phyloP scores from a whole-genome alignment of 1,140 invertebrate genomes.

The Monochamus saltuarius region DNA sequence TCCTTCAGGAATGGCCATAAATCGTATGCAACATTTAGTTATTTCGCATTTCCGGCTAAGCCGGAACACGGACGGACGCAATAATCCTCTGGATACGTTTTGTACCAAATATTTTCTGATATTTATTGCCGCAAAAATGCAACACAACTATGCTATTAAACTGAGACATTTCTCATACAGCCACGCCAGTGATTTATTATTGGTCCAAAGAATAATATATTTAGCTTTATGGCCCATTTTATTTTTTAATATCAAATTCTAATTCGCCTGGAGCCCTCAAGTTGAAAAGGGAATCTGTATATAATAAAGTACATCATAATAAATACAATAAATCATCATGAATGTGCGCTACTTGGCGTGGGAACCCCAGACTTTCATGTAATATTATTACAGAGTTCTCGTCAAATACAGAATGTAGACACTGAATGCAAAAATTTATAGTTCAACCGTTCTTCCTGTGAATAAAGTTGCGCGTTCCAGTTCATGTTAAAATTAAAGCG shows the following conservation, averaged over 20 bases:
- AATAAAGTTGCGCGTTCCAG: constrained; percentile 6
- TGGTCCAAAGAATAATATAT: background rate
- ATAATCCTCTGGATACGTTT: too few relatives aligned
- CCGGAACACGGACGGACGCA: too few relatives aligned
- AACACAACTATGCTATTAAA: too few relatives aligned
- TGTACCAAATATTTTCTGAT: too few relatives aligned
- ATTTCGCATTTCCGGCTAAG: too few relatives aligned
- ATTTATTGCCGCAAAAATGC: too few relatives aligned
- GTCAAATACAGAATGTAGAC: constrained; percentile 20
- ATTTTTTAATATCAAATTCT: constrained; percentile 1
- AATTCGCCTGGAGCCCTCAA: background rate
- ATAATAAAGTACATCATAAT: constrained; percentile 25
- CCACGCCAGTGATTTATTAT: background rate
- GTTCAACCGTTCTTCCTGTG: constrained; percentile 16
- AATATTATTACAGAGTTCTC: constrained; percentile 24
- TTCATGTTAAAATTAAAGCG: too few relatives aligned
- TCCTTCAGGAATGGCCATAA: too few relatives aligned
- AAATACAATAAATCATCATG: constrained; percentile 27
- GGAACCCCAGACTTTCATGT: constrained; percentile 21
- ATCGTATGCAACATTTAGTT: too few relatives aligned
- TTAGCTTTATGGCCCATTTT: background rate
- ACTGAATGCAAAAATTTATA: constrained; percentile 26
- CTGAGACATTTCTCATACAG: too few relatives aligned
- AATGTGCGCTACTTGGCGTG: constrained; percentile 21
- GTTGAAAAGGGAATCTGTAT: constrained; percentile 15